Conservation (phyloP, 2,888 invertebrate genomes). For the Tetanocera ferruginea region DNA sequence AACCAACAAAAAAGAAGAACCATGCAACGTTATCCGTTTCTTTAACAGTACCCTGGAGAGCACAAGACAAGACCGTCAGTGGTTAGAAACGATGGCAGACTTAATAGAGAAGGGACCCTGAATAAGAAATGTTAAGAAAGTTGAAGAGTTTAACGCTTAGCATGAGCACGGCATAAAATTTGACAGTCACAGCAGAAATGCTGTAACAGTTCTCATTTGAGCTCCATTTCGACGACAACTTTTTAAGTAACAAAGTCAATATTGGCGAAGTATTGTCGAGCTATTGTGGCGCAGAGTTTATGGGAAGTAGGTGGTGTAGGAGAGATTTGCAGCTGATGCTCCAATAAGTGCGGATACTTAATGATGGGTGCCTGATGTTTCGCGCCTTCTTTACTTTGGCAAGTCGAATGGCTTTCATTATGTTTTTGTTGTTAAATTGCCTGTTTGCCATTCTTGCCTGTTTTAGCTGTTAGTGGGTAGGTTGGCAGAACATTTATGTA, state of each 20-base stretch:
- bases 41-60: conserved; percentile 39
- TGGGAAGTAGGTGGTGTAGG: neutral
- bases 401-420: neutral
- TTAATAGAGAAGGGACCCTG: neutral
- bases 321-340: neutral
- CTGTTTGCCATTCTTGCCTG: too few species aligned
- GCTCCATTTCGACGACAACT: neutral
- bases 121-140: neutral
- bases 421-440: too few species aligned
- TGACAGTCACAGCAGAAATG: neutral
- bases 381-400: too few species aligned
- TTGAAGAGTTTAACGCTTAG: neutral
- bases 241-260: neutral
- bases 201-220: neutral
- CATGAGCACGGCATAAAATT: neutral
- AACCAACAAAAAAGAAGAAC: neutral
- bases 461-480: too few species aligned
- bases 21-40: conserved; percentile 36
- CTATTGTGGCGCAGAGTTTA: neutral
- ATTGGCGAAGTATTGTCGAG: neutral
- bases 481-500: too few species aligned
- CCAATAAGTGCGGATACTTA: neutral
- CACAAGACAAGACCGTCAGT: neutral
- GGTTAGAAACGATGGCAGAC: neutral
- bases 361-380: too few species aligned